A percentile compares a stretch with the other conserved stretches of the same genome.
Conservation (phyloP, 2,797 vertebrate species). For the Tenualosa thibaudeaui region DNA sequence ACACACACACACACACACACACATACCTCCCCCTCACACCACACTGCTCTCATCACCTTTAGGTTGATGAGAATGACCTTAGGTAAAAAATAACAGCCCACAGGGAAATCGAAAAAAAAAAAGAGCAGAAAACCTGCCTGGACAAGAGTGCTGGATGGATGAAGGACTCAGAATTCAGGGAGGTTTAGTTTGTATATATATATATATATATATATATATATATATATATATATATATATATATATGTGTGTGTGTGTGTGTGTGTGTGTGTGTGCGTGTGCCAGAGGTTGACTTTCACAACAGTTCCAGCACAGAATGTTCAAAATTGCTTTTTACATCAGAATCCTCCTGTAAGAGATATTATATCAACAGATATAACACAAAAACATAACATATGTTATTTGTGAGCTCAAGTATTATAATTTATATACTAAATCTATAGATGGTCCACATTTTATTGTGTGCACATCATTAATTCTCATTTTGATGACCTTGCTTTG, state of each 20-base stretch:
- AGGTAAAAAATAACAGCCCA: background rate
- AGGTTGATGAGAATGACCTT: background rate
- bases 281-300: too few species aligned
- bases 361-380: too few species aligned
- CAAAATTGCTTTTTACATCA: too few species aligned
- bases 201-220: background rate
- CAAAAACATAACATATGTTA: too few species aligned
- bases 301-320: too few species aligned
- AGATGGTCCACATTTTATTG: too few species aligned
- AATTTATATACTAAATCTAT: too few species aligned
- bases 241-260: constrained; percentile 11
- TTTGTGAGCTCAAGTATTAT: too few species aligned
- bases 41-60: background rate
- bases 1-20: background rate
- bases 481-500: too few species aligned
- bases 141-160: background rate
- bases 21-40: background rate
- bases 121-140: background rate
- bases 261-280: background rate
- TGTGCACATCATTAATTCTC: too few species aligned
- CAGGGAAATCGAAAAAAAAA: background rate
- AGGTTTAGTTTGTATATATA: too few species aligned
- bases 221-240: background rate
- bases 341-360: too few species aligned
- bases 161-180: background rate